A percentile compares a stretch with the other conserved stretches of the same genome.
These are phyloP conservation scores for Hipposideros larvatus DNA, from an alignment of 2,797 vertebrate genomes.

Conservation along the genomic window DNA sequence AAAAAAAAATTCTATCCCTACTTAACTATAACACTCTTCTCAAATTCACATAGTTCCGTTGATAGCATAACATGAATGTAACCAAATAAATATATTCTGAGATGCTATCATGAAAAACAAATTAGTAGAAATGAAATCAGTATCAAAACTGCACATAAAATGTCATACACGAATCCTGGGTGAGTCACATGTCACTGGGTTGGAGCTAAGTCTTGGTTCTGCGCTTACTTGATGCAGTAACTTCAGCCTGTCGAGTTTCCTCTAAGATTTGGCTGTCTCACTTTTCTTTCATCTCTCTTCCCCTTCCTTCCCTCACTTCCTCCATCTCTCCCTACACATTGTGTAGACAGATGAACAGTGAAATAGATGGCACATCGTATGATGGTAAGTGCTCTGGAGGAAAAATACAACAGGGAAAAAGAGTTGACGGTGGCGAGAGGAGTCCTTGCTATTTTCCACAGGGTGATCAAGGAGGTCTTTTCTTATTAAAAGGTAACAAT, in stretches of 20 bases:
- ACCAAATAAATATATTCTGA: neutral
- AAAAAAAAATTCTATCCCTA: neutral
- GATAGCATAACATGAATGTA: neutral
- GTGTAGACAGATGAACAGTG: neutral
- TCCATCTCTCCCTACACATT: neutral
- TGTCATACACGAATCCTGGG: neutral
- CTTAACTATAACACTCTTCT: slow-evolving; percentile 35
- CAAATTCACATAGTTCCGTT: neutral
- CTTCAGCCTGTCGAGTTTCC: neutral
- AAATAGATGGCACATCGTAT: neutral
- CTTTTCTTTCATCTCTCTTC: neutral
- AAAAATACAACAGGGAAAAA: neutral
- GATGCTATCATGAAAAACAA: neutral
- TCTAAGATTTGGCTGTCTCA: neutral
- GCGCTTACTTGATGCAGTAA: neutral
- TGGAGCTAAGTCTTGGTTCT: neutral
- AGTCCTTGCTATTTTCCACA: neutral
- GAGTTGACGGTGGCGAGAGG: neutral
- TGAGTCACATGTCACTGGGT: neutral
- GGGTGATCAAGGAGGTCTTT: neutral
- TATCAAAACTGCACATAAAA: neutral
- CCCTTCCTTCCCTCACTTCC: neutral
- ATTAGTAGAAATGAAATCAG: neutral
- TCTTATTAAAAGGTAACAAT: neutral
- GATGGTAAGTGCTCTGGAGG: neutral